A percentile compares a stretch with the other conserved stretches of the same genome.
Evolutionary conservation across 1,140 invertebrate species (phyloP).

Genomic region (Coptotermes formosanus): DNA sequence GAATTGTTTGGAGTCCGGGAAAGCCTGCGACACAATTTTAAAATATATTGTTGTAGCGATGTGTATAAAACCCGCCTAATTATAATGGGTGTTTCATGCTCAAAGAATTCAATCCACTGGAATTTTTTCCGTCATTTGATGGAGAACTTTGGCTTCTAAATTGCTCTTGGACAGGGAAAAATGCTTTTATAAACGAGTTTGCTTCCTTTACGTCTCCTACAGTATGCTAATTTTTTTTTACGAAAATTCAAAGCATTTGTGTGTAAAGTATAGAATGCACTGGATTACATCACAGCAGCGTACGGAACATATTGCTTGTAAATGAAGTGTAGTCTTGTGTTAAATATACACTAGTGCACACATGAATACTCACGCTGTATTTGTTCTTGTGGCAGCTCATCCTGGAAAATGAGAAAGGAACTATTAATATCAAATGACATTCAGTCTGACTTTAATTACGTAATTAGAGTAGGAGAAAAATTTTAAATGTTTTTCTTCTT

Average conservation of each 20-base stretch:
- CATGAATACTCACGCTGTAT: constrained; percentile 33
- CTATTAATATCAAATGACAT: neutral
- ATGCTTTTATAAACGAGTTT: neutral
- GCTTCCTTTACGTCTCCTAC: neutral
- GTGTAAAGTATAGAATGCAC: too few species aligned
- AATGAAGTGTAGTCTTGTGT: too few species aligned
- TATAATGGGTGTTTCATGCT: too few species aligned
- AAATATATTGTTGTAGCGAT: neutral
- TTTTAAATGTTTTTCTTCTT: too few species aligned
- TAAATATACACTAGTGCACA: neutral
- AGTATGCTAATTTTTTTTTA: neutral
- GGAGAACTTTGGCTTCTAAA: neutral
- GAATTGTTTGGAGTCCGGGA: neutral
- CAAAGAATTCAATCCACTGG: neutral
- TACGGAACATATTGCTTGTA: neutral
- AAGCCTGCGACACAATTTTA: too few species aligned
- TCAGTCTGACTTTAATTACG: too few species aligned
- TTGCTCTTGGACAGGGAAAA: neutral
- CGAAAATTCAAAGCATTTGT: neutral
- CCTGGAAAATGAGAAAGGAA: constrained; percentile 31
- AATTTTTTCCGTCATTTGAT: neutral
- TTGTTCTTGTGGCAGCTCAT: constrained; percentile 35
- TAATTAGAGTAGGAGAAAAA: too few species aligned
- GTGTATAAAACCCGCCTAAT: too few species aligned
- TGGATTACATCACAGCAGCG: too few species aligned